A percentile compares a stretch with the other conserved stretches of the same genome.
These are phyloP conservation scores for Pempheris klunzingeri DNA, from an alignment of 2,797 vertebrate species.

Conservation along the genomic window DNA sequence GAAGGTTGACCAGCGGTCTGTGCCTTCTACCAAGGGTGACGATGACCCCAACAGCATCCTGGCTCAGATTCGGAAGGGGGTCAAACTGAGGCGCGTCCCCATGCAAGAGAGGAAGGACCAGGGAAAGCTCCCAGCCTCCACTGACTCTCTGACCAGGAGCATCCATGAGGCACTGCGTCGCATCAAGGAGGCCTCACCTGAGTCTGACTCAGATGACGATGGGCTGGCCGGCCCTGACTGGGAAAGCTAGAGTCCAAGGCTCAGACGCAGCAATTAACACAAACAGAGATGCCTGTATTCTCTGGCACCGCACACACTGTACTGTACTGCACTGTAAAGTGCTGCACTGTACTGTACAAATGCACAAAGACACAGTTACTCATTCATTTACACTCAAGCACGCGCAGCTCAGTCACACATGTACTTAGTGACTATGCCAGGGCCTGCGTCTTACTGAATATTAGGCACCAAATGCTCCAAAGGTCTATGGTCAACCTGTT, in stretches of 20 bases:
- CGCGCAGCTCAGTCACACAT: constrained; percentile 47
- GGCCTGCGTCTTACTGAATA: constrained; percentile 44
- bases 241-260: constrained; percentile 89
- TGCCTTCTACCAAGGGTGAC: constrained; percentile 88
- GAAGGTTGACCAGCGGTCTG: constrained; percentile 92
- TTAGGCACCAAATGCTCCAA: constrained; percentile 59
- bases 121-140: constrained; percentile 81
- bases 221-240: constrained; percentile 91
- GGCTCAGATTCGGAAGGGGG: constrained; percentile 96
- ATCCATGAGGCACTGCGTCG: constrained; percentile 97
- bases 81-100: constrained; percentile 93
- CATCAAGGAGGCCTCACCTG: constrained; percentile 98
- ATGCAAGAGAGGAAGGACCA: constrained; percentile 83
- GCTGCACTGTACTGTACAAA: constrained; percentile 44
- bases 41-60: constrained; percentile 95
- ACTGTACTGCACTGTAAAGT: constrained; percentile 50
- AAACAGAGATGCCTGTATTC: constrained; percentile 41
- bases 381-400: constrained; percentile 38
- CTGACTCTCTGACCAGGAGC: constrained; percentile 95
- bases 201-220: constrained; percentile 97
- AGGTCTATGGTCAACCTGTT: constrained; percentile 45
- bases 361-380: constrained; percentile 23
- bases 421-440: constrained; percentile 34
- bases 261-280: constrained; percentile 21
- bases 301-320: constrained; percentile 50